These are phyloP conservation scores for Drosophila meridionalis DNA, from an alignment of 2,888 invertebrate species.

Conservation along the genomic window DNA sequence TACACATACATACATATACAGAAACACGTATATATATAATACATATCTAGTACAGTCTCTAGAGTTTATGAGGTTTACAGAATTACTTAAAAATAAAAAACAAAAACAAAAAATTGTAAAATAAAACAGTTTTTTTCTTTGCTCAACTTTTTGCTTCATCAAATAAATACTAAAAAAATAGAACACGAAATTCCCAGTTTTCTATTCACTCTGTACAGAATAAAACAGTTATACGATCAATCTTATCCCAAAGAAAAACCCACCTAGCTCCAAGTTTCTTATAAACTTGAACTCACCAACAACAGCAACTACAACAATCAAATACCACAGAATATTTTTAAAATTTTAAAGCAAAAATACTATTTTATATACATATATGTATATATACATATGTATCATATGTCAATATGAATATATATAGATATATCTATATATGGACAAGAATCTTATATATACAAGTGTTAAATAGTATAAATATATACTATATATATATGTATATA, in stretches of 20 bases:
- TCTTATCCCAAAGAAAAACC: background rate
- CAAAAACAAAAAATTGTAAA: slow-evolving; percentile 38
- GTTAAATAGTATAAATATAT: background rate
- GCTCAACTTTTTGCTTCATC: slow-evolving; percentile 36
- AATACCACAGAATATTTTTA: background rate
- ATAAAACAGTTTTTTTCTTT: slow-evolving; percentile 49
- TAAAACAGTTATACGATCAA: slow-evolving; percentile 7
- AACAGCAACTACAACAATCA: slow-evolving; percentile 10
- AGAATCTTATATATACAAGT: background rate
- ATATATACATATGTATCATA: background rate
- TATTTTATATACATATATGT: background rate
- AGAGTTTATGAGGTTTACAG: slow-evolving; percentile 45
- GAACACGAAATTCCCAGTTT: slow-evolving; percentile 7
- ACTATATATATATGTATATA: background rate
- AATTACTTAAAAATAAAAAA: slow-evolving; percentile 10
- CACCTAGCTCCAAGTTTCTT: slow-evolving; percentile 14
- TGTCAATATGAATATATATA: background rate
- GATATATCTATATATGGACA: background rate
- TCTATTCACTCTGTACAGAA: slow-evolving; percentile 44
- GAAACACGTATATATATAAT: slow-evolving; percentile 21
- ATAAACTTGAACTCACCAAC: slow-evolving; percentile 10
- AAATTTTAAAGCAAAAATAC: background rate
- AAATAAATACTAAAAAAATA: slow-evolving; percentile 14
- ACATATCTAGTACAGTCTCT: slow-evolving; percentile 45
- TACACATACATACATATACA: slow-evolving; percentile 13